Conservation (phyloP, 2,888 invertebrate genomes). For the Spatulosminthurus flaviceps region DNA sequence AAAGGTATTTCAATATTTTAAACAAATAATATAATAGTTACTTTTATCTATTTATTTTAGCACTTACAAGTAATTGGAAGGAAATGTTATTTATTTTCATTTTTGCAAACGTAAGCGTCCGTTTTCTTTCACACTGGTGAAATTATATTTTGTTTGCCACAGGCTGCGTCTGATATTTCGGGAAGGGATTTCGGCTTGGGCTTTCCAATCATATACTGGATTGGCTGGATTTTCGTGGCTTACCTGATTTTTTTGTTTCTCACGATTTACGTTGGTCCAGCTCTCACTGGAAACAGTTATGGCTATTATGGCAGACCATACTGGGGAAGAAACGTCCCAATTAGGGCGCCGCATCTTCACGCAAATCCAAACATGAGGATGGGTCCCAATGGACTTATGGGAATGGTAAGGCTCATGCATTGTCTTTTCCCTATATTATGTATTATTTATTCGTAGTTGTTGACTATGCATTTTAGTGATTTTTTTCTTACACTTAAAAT, state of each 20-base stretch:
- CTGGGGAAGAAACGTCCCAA: constrained; percentile 9
- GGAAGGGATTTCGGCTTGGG: constrained; percentile 42
- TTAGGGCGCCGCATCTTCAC: neutral
- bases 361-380: neutral
- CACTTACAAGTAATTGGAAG: too few relatives aligned
- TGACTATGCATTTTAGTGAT: neutral
- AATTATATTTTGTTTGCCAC: too few relatives aligned
- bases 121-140: too few relatives aligned
- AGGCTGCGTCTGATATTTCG: too few relatives aligned
- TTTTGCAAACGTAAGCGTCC: too few relatives aligned
- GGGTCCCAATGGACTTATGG: neutral
- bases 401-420: constrained; percentile 15
- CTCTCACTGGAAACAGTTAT: constrained; percentile 48
- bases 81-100: too few relatives aligned
- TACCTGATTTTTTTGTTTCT: constrained; percentile 56
- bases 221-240: constrained; percentile 53
- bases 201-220: constrained; percentile 51
- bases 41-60: too few relatives aligned
- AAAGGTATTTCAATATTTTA: too few relatives aligned
- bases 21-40: too few relatives aligned
- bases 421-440: neutral
- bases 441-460: too few relatives aligned
- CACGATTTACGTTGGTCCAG: constrained; percentile 53
- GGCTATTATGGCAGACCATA: neutral
- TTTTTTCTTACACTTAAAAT: neutral